Percentiles rank a stretch among this genome's conserved stretches.
Evolutionary conservation across 2,888 invertebrate species (phyloP).

Genomic region (Cephus runcator): DNA sequence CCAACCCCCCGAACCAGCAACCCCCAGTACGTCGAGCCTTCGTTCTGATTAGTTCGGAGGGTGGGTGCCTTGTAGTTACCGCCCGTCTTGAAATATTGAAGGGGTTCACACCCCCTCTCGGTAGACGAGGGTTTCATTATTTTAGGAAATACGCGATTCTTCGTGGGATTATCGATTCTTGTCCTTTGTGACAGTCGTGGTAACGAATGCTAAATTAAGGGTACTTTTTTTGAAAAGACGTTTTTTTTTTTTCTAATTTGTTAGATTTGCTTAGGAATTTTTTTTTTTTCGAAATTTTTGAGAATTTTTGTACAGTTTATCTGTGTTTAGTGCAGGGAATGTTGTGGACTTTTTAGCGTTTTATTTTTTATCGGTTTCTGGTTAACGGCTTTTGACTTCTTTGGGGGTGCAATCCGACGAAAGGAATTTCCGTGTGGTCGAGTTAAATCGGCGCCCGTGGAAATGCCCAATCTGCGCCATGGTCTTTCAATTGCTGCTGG

Average conservation of each 20-base stretch:
- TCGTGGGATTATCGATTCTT: background rate
- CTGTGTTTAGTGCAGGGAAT: background rate
- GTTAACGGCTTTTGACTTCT: background rate
- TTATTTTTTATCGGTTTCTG: background rate
- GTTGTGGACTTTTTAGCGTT: background rate
- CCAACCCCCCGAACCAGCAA: background rate
- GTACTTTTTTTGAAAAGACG: background rate
- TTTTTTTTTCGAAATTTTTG: background rate
- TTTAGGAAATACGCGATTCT: background rate
- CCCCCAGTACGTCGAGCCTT: background rate
- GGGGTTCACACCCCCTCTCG: background rate
- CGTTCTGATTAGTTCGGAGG: background rate
- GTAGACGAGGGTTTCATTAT: background rate
- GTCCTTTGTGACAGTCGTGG: background rate
- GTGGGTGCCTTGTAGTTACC: background rate
- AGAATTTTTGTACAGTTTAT: background rate
- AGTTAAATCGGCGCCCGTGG: constrained; percentile 18
- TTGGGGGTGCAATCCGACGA: background rate
- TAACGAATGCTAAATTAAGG: background rate
- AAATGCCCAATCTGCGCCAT: constrained; percentile 28
- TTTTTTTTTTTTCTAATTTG: background rate
- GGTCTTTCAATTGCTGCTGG: constrained; percentile 27
- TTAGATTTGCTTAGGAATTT: background rate
- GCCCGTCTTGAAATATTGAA: background rate
- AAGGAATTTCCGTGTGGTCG: background rate